These are phyloP conservation scores for Spodoptera exigua DNA, from an alignment of 2,888 invertebrate species.

Conservation along the genomic window DNA sequence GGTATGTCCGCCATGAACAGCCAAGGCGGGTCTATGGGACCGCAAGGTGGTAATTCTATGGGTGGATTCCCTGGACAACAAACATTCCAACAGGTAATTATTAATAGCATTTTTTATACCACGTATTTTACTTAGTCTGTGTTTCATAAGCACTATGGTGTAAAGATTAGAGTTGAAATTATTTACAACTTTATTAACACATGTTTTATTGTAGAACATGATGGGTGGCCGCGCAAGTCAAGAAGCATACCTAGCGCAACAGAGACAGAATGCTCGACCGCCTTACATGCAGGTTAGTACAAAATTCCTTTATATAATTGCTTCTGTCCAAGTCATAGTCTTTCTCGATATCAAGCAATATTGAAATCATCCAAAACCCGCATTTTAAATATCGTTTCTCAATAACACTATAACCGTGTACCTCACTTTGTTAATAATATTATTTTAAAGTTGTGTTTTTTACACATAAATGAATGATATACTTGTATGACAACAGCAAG, in stretches of 20 bases:
- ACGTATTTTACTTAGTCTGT: no score
- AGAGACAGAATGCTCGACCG: conserved; percentile 90
- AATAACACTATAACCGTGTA: no score
- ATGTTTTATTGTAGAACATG: conserved; percentile 86
- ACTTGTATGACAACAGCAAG: conserved; percentile 77
- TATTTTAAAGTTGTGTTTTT: no score
- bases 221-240: conserved; percentile 89
- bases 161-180: no score
- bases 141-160: no score
- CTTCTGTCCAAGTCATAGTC: no score
- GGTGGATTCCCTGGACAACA: conserved; percentile 88
- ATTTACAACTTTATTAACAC: not conserved
- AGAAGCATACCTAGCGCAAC: conserved; percentile 89
- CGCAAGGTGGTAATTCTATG: conserved; percentile 85
- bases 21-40: conserved; percentile 86
- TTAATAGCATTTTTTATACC: no score
- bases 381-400: no score
- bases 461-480: no score
- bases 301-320: not conserved
- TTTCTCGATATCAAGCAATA: no score
- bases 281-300: conserved; percentile 91
- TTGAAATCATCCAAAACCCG: no score
- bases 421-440: no score
- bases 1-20: conserved; percentile 85
- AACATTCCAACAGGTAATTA: conserved; percentile 84